Percentiles rank a stretch among this genome's conserved stretches.
phyloP scores from a whole-genome alignment of 2,888 invertebrate genomes.

The Athrips mouffetella region DNA sequence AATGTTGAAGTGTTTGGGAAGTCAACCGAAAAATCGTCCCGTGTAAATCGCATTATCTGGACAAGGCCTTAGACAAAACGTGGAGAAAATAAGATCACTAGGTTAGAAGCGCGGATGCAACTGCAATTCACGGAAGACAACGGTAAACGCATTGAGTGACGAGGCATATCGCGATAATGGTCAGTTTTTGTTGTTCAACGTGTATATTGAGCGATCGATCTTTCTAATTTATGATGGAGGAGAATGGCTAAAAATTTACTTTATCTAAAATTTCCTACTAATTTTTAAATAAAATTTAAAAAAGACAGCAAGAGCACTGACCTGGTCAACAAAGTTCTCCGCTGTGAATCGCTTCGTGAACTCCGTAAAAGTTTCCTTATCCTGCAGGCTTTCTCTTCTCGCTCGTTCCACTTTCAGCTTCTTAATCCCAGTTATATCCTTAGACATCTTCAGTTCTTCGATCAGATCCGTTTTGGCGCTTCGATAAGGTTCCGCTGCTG shows the following conservation, averaged over 20 bases:
- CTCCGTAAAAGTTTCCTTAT: constrained; percentile 90
- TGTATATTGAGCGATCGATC: neutral
- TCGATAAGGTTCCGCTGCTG: constrained; percentile 82
- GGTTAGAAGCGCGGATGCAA: constrained; percentile 48
- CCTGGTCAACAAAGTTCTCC: constrained; percentile 94
- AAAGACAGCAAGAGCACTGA: constrained; percentile 62
- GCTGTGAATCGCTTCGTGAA: constrained; percentile 90
- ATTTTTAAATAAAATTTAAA: constrained; percentile 14
- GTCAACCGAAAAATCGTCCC: too few relatives aligned
- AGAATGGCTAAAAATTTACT: constrained; percentile 4
- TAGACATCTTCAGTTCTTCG: constrained; percentile 94
- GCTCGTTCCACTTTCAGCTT: constrained; percentile 94
- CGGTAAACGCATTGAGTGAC: constrained; percentile 25
- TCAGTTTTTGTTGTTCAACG: neutral
- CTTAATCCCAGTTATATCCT: constrained; percentile 95
- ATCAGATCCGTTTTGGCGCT: constrained; percentile 91
- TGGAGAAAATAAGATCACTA: constrained; percentile 40
- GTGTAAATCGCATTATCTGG: neutral
- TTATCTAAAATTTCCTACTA: neutral
- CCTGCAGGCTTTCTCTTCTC: constrained; percentile 88
- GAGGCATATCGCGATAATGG: neutral
- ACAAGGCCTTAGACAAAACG: constrained; percentile 10
- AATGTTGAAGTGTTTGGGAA: too few relatives aligned
- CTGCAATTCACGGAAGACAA: constrained; percentile 34
- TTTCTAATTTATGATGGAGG: neutral